These are phyloP conservation scores for Mechanitis messenoides DNA, from an alignment of 2,888 invertebrate genomes.

Conservation along the genomic window DNA sequence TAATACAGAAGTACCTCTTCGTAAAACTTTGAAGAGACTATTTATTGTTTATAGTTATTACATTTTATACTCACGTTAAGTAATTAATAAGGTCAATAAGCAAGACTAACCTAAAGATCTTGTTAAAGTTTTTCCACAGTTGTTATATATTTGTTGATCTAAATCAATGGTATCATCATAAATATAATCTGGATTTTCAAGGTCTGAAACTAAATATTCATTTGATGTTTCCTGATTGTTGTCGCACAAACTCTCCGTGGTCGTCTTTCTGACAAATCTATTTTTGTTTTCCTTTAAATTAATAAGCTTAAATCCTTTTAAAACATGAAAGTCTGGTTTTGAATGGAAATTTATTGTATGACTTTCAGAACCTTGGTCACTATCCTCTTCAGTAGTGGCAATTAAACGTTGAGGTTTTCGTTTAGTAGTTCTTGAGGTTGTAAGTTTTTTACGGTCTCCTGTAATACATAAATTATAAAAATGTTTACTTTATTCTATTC, in stretches of 20 bases:
- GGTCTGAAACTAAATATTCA: slow-evolving; percentile 27
- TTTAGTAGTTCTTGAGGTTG: slow-evolving; percentile 28
- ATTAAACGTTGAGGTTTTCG: slow-evolving; percentile 44
- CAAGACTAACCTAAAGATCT: slow-evolving; percentile 11
- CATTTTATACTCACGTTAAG: not conserved
- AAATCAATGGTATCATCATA: slow-evolving; percentile 38
- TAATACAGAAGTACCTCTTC: not conserved
- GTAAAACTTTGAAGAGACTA: not conserved
- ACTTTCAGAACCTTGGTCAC: slow-evolving; percentile 41
- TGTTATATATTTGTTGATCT: slow-evolving; percentile 42
- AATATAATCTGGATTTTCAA: slow-evolving; percentile 32
- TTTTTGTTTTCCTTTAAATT: slow-evolving; percentile 52
- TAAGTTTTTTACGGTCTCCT: slow-evolving; percentile 31
- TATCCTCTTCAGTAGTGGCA: slow-evolving; percentile 36
- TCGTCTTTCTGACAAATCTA: slow-evolving; percentile 42
- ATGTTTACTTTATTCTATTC: not conserved
- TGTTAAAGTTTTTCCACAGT: slow-evolving; percentile 48
- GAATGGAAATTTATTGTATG: slow-evolving; percentile 57
- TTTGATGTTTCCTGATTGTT: slow-evolving; percentile 38
- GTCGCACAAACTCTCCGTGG: slow-evolving; percentile 37
- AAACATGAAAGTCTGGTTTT: slow-evolving; percentile 60
- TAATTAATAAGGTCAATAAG: not conserved
- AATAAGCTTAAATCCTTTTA: slow-evolving; percentile 62
- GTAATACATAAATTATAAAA: slow-evolving; percentile 15
- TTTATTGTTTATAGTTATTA: not conserved